A percentile compares a stretch with the other conserved stretches of the same genome.
phyloP scores from a whole-genome alignment of 2,113 vertebrate species.

The Tychaedon coryphoeus region DNA sequence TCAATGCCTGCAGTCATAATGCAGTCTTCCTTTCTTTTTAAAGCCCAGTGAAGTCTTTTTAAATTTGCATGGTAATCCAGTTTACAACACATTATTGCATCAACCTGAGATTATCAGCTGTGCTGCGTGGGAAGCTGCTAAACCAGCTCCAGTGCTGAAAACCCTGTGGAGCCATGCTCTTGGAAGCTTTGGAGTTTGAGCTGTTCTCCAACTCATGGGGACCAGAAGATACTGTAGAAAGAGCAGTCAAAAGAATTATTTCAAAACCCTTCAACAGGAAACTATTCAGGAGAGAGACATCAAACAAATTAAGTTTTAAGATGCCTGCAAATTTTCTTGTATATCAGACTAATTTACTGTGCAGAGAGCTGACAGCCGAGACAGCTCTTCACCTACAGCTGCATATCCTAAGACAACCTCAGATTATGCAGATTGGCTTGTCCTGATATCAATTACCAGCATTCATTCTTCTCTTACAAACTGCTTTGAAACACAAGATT shows the following conservation, averaged over 20 bases:
- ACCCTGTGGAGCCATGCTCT: rapidly evolving
- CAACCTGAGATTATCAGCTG: background rate
- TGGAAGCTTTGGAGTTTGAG: background rate
- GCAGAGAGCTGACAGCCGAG: background rate
- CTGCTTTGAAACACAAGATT: background rate
- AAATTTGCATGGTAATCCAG: background rate
- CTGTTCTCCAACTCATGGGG: rapidly evolving
- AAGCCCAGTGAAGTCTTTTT: background rate
- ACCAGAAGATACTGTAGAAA: background rate
- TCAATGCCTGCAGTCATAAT: background rate
- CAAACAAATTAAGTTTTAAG: background rate
- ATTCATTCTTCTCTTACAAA: background rate
- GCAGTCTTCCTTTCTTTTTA: background rate
- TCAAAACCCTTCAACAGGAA: background rate
- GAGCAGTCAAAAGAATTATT: background rate
- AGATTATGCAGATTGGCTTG: background rate
- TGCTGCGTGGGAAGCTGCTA: background rate
- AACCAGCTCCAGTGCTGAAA: background rate
- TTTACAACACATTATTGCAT: background rate
- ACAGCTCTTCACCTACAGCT: background rate
- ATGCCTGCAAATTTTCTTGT: background rate
- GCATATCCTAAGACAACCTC: background rate
- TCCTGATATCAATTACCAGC: background rate
- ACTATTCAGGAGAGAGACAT: background rate
- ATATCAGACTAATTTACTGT: background rate